phyloP scores from a whole-genome alignment of 1,140 invertebrate genomes.

The Calosoma granatense region DNA sequence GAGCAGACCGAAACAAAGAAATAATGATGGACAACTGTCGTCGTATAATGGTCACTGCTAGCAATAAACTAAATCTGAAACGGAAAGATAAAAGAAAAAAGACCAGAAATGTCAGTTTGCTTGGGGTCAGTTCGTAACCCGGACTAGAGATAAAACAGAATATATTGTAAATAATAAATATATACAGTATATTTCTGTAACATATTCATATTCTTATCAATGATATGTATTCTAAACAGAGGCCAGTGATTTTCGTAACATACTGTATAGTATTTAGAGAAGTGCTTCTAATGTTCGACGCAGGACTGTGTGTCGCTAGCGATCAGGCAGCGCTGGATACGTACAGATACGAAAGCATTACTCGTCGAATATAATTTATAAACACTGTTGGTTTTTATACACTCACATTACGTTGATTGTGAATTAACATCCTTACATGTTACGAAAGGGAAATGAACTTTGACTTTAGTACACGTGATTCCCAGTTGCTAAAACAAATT shows the following conservation, averaged over 20 bases:
- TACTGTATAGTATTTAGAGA: too few relatives aligned
- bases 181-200: too few relatives aligned
- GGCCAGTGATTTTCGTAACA: too few relatives aligned
- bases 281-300: too few relatives aligned
- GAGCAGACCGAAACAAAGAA: neutral
- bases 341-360: neutral
- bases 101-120: neutral
- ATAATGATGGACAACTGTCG: neutral
- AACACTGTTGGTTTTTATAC: neutral
- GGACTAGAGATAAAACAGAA: neutral
- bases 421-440: neutral
- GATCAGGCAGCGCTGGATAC: neutral
- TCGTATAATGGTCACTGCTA: neutral
- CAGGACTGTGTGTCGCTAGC: neutral
- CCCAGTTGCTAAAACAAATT: too few relatives aligned
- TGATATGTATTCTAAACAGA: too few relatives aligned
- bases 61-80: neutral
- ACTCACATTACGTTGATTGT: neutral
- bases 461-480: neutral
- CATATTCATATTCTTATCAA: too few relatives aligned
- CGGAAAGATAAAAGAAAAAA: neutral
- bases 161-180: neutral
- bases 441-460: neutral
- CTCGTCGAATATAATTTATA: neutral
- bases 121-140: neutral